A percentile compares a stretch with the other conserved stretches of the same genome.
These are phyloP conservation scores for Diorhabda elongata DNA, from an alignment of 1,140 invertebrate genomes.

Conservation along the genomic window DNA sequence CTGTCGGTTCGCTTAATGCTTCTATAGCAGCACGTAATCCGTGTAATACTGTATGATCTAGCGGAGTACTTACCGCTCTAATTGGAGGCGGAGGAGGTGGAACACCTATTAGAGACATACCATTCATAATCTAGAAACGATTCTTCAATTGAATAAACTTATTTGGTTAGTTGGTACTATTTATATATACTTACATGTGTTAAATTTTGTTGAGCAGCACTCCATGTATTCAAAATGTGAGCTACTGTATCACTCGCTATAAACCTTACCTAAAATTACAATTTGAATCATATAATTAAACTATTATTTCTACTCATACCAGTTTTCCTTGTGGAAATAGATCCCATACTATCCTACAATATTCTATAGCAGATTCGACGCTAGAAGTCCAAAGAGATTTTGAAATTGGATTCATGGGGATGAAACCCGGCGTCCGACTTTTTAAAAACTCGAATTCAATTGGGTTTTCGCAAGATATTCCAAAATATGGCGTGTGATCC, in stretches of 20 bases:
- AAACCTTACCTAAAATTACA: conserved; percentile 65
- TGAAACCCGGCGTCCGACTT: conserved; percentile 62
- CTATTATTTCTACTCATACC: conserved; percentile 49
- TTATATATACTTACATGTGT: conserved; percentile 59
- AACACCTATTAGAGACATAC: conserved; percentile 67
- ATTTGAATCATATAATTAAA: conserved; percentile 6
- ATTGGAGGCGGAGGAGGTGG: conserved; percentile 49
- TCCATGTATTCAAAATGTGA: conserved; percentile 80
- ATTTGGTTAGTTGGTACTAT: background rate
- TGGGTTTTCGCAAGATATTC: conserved; percentile 77
- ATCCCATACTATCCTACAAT: conserved; percentile 95
- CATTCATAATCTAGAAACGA: conserved; percentile 60
- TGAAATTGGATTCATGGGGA: conserved; percentile 71
- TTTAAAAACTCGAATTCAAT: conserved; percentile 87
- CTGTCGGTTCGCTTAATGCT: conserved; percentile 75
- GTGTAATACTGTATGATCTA: conserved; percentile 72
- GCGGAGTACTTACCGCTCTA: conserved; percentile 49
- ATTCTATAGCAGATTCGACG: conserved; percentile 91
- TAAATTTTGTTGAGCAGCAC: conserved; percentile 73
- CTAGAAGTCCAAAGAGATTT: conserved; percentile 94
- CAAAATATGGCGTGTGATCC: conserved; percentile 87
- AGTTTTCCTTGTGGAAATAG: conserved; percentile 85
- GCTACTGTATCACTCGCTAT: conserved; percentile 77
- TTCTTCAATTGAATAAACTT: background rate
- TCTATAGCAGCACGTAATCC: conserved; percentile 85